Evolutionary conservation across 2,888 invertebrate species (phyloP), one percentile per base, ranked within the genome.

Genomic region (Drosophila ustulata): DNA sequence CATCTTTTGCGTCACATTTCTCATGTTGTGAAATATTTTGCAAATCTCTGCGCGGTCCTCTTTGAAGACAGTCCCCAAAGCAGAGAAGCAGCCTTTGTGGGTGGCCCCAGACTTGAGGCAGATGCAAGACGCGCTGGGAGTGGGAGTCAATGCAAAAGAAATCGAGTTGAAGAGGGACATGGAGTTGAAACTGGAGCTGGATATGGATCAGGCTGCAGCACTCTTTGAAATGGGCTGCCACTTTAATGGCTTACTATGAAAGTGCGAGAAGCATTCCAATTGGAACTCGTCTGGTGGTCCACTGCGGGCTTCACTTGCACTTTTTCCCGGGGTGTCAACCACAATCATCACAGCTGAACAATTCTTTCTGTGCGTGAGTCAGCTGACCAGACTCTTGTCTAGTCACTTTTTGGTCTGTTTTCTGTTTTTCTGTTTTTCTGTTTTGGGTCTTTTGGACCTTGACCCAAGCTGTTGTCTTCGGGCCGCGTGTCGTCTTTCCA

Each of bases 1-100:
- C 88, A 89, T 75, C 84, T 82, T 86, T 67, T 70, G 82, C 78
- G 61, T 76, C 80, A 74, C 83, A 89, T 88, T 89, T 88, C 78
- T 71, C 78, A 80, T 78, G 71, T 80, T 82, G 87, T 82, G 80
- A 82, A 84, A 85, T 82, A 84, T 87, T 89, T 82, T 75, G 85
- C 88, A 90, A 90, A 90, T 90, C 90, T 80, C 80, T 65, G 83
- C 28, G 58, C 88, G 75, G 89, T 62, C 13, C 32, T 50, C 75
- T 89, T 89, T 90, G 88, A 89, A 76, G 77, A 30, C 47, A 39
- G 18, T 13, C 30, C 26, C 41, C 34, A 34, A 18, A 39, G 41
- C 45, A 8, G 5, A 18, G 2, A 18, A 18, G 18, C 18, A 18
- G 18, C 18, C 80, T 18, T 66, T 71, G 89, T 89, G 90, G 88